phyloP scores from a whole-genome alignment of 2,797 vertebrate genomes.

The Muscicapa comitata region DNA sequence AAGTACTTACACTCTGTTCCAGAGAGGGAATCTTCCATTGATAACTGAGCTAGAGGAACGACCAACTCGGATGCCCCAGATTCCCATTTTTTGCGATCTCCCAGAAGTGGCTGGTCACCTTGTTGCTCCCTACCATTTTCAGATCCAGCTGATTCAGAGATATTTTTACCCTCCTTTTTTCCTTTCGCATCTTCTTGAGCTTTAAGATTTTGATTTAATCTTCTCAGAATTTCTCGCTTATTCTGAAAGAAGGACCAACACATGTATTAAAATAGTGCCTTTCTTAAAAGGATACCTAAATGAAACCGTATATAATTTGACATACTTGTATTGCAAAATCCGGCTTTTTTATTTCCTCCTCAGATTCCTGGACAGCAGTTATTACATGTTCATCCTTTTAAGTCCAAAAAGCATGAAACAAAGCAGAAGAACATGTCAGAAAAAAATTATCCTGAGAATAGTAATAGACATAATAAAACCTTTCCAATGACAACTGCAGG shows the following conservation, averaged over 20 bases:
- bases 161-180: neutral
- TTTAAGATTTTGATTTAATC: conserved; percentile 92
- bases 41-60: conserved; percentile 81
- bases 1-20: conserved; percentile 75
- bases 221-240: conserved; percentile 89
- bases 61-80: conserved; percentile 78
- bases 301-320: neutral
- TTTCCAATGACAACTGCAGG: neutral
- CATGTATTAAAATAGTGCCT: neutral
- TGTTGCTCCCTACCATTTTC: conserved; percentile 47
- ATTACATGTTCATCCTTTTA: conserved; percentile 72
- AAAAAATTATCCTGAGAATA: neutral
- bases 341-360: conserved; percentile 74
- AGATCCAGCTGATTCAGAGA: neutral
- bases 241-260: conserved; percentile 72
- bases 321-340: conserved; percentile 73
- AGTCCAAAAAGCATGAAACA: conserved; percentile 32
- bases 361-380: conserved; percentile 57
- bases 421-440: neutral
- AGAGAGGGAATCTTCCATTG: conserved; percentile 80
- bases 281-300: neutral
- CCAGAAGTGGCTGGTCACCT: conserved; percentile 64
- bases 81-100: conserved; percentile 91
- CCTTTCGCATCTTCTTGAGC: conserved; percentile 76
- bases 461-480: neutral